These are phyloP conservation scores for Butorides virescens DNA, from an alignment of 2,113 vertebrate genomes.

Conservation along the genomic window DNA sequence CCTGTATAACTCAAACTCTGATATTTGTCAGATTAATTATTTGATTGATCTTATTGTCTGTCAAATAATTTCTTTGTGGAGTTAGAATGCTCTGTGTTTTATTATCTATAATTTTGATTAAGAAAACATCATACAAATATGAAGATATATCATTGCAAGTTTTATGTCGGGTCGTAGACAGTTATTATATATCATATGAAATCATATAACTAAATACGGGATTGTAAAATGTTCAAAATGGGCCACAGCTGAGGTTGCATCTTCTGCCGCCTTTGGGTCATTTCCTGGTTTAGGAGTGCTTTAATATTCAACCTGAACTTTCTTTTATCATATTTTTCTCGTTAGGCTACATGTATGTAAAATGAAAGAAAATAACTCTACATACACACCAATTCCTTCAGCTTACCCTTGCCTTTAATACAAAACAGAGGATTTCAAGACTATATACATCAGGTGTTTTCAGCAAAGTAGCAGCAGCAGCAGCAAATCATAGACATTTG, in stretches of 20 bases:
- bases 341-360: neutral
- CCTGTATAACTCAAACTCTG: slow-evolving; percentile 40
- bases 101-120: slow-evolving; percentile 14
- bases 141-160: neutral
- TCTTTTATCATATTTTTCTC: neutral
- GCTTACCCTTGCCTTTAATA: slow-evolving; percentile 75
- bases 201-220: neutral
- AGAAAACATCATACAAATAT: neutral
- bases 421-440: slow-evolving; percentile 71
- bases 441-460: slow-evolving; percentile 82
- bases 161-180: neutral
- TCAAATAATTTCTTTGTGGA: slow-evolving; percentile 39
- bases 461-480: slow-evolving; percentile 73
- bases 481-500: slow-evolving; percentile 85
- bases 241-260: neutral
- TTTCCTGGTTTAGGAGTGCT: neutral
- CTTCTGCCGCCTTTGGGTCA: neutral
- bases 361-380: slow-evolving; percentile 60
- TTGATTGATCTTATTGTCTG: slow-evolving; percentile 60
- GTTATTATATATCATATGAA: neutral
- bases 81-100: slow-evolving; percentile 7
- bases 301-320: neutral
- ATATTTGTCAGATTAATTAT: slow-evolving; percentile 68
- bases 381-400: slow-evolving; percentile 67
- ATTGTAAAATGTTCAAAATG: neutral